A percentile compares a stretch with the other conserved stretches of the same genome.
phyloP scores from a whole-genome alignment of 1,140 invertebrate species.

The Micrasema minimum region DNA sequence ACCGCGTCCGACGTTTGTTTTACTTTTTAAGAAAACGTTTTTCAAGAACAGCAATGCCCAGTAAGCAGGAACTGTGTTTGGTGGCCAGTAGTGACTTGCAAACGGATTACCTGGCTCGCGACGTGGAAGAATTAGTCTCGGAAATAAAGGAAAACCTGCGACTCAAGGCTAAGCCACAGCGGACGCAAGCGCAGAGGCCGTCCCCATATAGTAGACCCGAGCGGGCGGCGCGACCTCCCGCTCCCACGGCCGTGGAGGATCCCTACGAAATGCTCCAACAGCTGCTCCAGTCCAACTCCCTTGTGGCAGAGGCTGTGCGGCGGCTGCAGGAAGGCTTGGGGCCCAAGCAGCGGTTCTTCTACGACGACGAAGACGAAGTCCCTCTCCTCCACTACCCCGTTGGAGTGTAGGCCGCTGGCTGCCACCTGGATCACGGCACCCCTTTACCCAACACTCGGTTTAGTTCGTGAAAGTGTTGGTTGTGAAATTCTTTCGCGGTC shows the following conservation, averaged over 20 bases:
- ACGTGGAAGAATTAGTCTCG: constrained; percentile 74
- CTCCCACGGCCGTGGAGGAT: constrained; percentile 64
- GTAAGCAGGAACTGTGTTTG: constrained; percentile 46
- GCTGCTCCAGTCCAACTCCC: constrained; percentile 71
- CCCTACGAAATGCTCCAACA: constrained; percentile 76
- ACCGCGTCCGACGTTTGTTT: constrained; percentile 19
- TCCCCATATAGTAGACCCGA: constrained; percentile 72
- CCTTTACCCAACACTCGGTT: background rate
- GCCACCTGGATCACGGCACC: background rate
- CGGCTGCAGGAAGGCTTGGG: constrained; percentile 66
- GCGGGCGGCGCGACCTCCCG: constrained; percentile 58
- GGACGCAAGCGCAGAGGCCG: constrained; percentile 64
- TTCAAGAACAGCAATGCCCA: constrained; percentile 37
- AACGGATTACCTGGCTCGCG: constrained; percentile 57
- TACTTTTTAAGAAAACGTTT: background rate
- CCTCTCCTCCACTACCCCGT: constrained; percentile 40
- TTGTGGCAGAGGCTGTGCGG: constrained; percentile 79
- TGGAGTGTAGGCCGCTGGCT: constrained; percentile 13
- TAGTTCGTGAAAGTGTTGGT: constrained; percentile 45
- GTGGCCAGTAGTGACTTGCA: constrained; percentile 43
- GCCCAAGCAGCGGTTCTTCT: constrained; percentile 48
- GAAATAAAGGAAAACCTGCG: constrained; percentile 77
- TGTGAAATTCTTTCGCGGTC: constrained; percentile 47
- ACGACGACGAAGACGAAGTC: constrained; percentile 50
- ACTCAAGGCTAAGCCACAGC: constrained; percentile 62